Evolutionary conservation across 2,113 vertebrate species (phyloP).

Genomic region (Pontoporia blainvillei): DNA sequence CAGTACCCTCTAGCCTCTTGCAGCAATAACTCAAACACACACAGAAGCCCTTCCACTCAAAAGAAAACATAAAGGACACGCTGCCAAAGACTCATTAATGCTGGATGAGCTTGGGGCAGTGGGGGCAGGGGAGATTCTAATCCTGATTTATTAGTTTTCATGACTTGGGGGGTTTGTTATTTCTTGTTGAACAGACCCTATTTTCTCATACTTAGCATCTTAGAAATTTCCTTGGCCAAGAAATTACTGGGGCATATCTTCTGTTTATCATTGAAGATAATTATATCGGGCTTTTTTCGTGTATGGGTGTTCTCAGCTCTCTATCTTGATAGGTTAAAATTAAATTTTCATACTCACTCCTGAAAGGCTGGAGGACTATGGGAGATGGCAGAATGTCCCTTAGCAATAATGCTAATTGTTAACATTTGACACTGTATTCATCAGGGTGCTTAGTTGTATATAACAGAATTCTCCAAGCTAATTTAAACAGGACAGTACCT

Average conservation of each 20-base stretch:
- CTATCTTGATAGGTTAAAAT: slow-evolving; percentile 6
- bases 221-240: neutral
- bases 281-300: neutral
- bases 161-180: neutral
- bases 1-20: neutral
- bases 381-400: neutral
- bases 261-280: slow-evolving; percentile 4
- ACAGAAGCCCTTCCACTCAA: neutral
- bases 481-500: slow-evolving; percentile 7
- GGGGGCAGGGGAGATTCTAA: neutral
- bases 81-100: neutral
- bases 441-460: neutral
- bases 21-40: slow-evolving; percentile 6
- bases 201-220: slow-evolving; percentile 8
- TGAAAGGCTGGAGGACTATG: neutral
- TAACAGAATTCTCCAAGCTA: neutral
- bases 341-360: neutral
- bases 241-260: slow-evolving; percentile 6
- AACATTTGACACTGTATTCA: slow-evolving; percentile 11
- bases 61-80: neutral
- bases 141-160: neutral
- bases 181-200: neutral
- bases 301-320: neutral
- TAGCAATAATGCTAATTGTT: neutral
- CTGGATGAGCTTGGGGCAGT: neutral